These are phyloP conservation scores for Synaphobranchus kaupii DNA, from an alignment of 2,797 vertebrate species.

Conservation along the genomic window DNA sequence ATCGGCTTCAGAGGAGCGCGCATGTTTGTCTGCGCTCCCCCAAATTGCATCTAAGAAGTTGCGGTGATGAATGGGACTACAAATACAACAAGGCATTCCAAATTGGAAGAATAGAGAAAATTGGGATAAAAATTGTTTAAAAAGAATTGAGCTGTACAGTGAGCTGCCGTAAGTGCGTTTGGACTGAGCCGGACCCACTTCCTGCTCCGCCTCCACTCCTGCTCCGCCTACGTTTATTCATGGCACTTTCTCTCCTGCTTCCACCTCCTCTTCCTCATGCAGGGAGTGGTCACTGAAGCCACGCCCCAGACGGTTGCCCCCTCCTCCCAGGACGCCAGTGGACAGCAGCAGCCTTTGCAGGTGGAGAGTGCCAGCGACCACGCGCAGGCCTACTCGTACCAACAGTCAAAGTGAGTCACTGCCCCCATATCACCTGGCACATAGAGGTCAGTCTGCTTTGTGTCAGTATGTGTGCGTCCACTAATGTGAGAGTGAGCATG, in stretches of 20 bases:
- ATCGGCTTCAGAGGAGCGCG: neutral
- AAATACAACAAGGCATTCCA: neutral
- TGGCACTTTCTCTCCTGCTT: neutral
- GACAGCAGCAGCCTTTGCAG: slow-evolving; percentile 90
- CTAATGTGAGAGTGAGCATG: neutral
- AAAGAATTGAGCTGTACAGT: neutral
- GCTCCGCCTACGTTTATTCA: neutral
- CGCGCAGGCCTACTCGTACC: slow-evolving; percentile 91
- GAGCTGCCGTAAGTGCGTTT: neutral
- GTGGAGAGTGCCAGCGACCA: slow-evolving; percentile 92
- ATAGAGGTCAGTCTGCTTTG: neutral
- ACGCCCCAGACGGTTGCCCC: slow-evolving; percentile 89
- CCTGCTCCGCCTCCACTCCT: neutral
- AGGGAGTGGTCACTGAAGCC: slow-evolving; percentile 94
- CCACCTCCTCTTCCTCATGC: slow-evolving; percentile 2
- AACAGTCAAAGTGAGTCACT: slow-evolving; percentile 88
- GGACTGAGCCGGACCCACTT: neutral
- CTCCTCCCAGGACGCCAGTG: slow-evolving; percentile 90
- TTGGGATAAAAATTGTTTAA: neutral
- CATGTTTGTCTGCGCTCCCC: neutral
- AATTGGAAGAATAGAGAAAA: neutral
- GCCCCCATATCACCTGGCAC: neutral
- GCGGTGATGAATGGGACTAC: neutral
- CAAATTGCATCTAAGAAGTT: neutral
- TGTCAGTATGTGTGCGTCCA: neutral